Evolutionary conservation across 92 coral and sea anemone species (phyloP).

Genomic region (Paragorgia papillata): DNA sequence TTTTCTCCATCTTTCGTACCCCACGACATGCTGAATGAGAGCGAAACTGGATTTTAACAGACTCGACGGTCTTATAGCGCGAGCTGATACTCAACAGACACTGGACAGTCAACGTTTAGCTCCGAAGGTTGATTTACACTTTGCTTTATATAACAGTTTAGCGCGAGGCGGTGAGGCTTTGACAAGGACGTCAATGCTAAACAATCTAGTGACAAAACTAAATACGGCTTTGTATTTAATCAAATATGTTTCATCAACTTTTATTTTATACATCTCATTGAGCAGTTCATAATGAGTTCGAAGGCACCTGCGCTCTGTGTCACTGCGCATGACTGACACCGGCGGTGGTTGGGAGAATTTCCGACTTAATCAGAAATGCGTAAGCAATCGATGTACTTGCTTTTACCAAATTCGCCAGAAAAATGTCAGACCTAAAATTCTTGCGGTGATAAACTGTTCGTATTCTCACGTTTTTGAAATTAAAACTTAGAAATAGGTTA

Average conservation of each 20-base stretch:
- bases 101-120: not conserved
- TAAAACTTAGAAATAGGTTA: too few species aligned
- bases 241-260: constrained; percentile 92
- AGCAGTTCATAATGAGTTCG: constrained; percentile 19
- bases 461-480: too few species aligned
- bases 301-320: constrained; percentile 24
- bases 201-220: constrained; percentile 98
- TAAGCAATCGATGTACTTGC: not conserved
- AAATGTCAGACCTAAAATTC: not conserved
- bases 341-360: constrained; percentile 3
- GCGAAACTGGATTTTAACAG: not conserved
- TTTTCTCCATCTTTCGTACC: constrained; percentile 44
- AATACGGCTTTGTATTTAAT: constrained; percentile 99
- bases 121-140: not conserved
- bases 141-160: constrained; percentile 33
- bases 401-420: too few species aligned
- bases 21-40: constrained; percentile 29
- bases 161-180: constrained; percentile 70
- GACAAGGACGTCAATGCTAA: constrained; percentile 89
- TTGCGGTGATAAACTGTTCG: too few species aligned
- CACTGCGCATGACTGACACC: constrained; percentile 16
- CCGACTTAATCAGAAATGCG: not conserved
- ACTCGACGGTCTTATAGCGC: too few species aligned
- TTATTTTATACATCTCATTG: constrained; percentile 43
- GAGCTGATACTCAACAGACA: not conserved